Percentiles rank a stretch among this genome's conserved stretches.
Conservation (phyloP, 2,797 vertebrate genomes). For the Catharus ustulatus region DNA sequence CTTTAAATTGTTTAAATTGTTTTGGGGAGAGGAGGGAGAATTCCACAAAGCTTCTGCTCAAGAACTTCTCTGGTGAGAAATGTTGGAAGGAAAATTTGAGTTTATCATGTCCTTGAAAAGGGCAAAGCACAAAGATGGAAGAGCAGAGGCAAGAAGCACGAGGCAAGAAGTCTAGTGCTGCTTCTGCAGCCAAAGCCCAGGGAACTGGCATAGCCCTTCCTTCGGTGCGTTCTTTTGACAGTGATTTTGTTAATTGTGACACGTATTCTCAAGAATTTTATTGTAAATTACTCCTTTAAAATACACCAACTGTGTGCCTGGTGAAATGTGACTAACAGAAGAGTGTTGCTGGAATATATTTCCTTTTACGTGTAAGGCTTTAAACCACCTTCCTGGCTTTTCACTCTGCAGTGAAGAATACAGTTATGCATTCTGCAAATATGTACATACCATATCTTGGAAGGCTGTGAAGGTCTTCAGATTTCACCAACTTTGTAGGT, state of each 20-base stretch:
- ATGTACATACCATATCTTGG: not conserved
- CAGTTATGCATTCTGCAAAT: not conserved
- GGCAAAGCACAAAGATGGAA: not conserved
- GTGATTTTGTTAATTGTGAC: not conserved
- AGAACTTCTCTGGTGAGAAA: not conserved
- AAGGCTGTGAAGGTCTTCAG: not conserved
- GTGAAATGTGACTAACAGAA: not conserved
- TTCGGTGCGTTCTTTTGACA: not conserved
- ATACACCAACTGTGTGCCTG: not conserved
- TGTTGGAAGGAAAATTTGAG: not conserved
- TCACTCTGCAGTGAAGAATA: not conserved
- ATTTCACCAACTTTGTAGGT: not conserved
- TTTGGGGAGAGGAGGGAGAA: not conserved
- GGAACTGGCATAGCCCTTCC: not conserved
- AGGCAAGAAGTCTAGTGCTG: not conserved
- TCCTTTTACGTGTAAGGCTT: not conserved
- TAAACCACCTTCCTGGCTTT: not conserved
- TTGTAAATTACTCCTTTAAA: not conserved
- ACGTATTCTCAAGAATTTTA: not conserved
- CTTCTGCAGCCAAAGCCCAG: not conserved
- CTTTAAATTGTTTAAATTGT: not conserved
- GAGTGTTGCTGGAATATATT: not conserved
- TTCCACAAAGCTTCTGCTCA: not conserved
- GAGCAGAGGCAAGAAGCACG: not conserved
- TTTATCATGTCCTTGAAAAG: conserved; percentile 12